Percentiles rank a stretch among this genome's conserved stretches.
Evolutionary conservation across 2,113 vertebrate genomes (phyloP).

Genomic region (Plestiodon gilberti): DNA sequence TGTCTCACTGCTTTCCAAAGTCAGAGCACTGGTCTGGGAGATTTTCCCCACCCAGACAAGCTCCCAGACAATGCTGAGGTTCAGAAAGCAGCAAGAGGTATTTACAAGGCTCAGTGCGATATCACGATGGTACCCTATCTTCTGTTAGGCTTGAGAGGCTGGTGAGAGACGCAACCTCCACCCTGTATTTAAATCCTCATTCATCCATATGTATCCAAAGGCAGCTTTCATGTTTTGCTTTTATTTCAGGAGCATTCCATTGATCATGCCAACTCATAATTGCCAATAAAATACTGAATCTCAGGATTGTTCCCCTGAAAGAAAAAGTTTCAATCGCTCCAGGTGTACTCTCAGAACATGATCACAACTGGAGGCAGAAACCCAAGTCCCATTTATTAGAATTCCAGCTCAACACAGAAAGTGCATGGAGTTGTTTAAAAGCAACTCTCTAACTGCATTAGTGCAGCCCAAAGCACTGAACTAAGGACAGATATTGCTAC

Average conservation of each 20-base stretch:
- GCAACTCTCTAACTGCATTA: background rate
- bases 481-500: background rate
- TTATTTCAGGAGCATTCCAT: slow-evolving; percentile 1
- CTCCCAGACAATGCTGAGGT: background rate
- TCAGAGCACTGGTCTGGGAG: too few species aligned
- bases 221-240: background rate
- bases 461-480: background rate
- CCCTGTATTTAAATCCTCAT: background rate
- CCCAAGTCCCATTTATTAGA: background rate
- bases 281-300: background rate
- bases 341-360: background rate
- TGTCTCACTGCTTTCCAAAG: too few species aligned
- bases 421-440: background rate
- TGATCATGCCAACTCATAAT: background rate
- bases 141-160: background rate
- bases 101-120: background rate
- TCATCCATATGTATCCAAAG: background rate
- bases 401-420: background rate
- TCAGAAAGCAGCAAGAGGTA: background rate
- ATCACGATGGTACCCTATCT: too few species aligned
- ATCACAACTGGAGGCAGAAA: background rate
- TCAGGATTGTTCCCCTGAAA: background rate
- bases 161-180: background rate
- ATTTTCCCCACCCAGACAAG: background rate
- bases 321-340: background rate